Evolutionary conservation across 30 jellyfish, hydroid and myxozoan species (phyloP).

Genomic region (Clytia hemisphaerica): DNA sequence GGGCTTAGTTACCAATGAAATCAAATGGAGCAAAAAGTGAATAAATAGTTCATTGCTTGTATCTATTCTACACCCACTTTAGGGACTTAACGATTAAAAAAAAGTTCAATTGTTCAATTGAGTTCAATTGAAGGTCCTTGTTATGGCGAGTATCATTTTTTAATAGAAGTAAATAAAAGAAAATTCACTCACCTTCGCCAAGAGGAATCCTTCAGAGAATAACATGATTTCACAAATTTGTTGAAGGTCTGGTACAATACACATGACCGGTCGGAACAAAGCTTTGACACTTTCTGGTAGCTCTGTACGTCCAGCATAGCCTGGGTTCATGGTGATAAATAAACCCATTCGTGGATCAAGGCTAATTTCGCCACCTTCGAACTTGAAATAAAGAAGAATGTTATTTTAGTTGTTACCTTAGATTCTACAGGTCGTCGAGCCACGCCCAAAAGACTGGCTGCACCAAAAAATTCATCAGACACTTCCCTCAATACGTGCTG

Average conservation of each 20-base stretch:
- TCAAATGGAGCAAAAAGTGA: too few relatives aligned
- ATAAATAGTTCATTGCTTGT: too few relatives aligned
- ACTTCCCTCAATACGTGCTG: not conserved
- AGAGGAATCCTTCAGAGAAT: slow-evolving; percentile 89
- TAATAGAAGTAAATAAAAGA: not conserved
- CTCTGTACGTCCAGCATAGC: slow-evolving; percentile 98
- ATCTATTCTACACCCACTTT: too few relatives aligned
- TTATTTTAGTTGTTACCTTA: not conserved
- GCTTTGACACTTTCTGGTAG: slow-evolving; percentile 98
- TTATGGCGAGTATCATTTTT: too few relatives aligned
- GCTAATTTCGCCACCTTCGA: slow-evolving; percentile 91
- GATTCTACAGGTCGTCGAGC: not conserved
- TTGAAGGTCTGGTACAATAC: slow-evolving; percentile 98
- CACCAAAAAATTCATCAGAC: not conserved
- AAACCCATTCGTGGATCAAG: slow-evolving; percentile 94
- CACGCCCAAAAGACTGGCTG: not conserved
- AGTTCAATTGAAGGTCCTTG: too few relatives aligned
- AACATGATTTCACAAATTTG: slow-evolving; percentile 96
- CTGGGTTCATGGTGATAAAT: slow-evolving; percentile 98
- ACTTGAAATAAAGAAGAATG: slow-evolving; percentile 24
- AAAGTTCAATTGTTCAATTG: too few relatives aligned
- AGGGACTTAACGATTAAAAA: too few relatives aligned
- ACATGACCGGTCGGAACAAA: slow-evolving; percentile 91
- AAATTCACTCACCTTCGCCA: slow-evolving; percentile 99
- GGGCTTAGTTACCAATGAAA: too few relatives aligned